Percentiles rank a stretch among this genome's conserved stretches.
phyloP scores from a whole-genome alignment of 2,797 vertebrate species.

The Oryzias dopingdopingensis region DNA sequence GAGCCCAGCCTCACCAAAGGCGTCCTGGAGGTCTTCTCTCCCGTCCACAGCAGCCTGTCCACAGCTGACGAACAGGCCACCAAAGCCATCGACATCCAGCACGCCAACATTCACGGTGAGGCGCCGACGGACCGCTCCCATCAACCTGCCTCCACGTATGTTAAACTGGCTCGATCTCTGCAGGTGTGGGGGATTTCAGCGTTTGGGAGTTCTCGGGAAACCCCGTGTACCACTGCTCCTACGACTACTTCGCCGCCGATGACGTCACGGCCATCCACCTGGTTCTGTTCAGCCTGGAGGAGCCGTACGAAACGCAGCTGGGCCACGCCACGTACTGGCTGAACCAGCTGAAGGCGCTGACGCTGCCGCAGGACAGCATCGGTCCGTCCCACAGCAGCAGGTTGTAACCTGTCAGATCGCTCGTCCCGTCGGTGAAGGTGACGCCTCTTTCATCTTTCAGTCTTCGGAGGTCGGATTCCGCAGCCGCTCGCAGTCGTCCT shows the following conservation, averaged over 20 bases:
- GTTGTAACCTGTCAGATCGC: too few species aligned
- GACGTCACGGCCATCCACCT: slow-evolving; percentile 89
- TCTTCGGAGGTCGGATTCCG: slow-evolving; percentile 89
- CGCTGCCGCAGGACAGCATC: slow-evolving; percentile 86
- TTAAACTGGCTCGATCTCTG: not conserved
- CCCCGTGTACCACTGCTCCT: slow-evolving; percentile 93
- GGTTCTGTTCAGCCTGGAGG: slow-evolving; percentile 93
- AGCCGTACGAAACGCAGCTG: slow-evolving; percentile 94
- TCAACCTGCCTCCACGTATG: not conserved
- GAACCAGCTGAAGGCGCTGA: slow-evolving; percentile 91
- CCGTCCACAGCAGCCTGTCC: slow-evolving; percentile 81
- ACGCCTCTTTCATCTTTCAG: slow-evolving; percentile 57
- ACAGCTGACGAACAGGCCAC: slow-evolving; percentile 90
- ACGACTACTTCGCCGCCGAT: slow-evolving; percentile 94
- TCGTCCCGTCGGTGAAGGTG: too few species aligned
- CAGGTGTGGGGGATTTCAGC: slow-evolving; percentile 95
- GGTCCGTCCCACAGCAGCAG: slow-evolving; percentile 60
- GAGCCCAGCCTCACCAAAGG: slow-evolving; percentile 97
- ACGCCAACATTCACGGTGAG: slow-evolving; percentile 89
- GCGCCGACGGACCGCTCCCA: not conserved
- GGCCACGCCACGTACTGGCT: slow-evolving; percentile 97
- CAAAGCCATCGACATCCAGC: slow-evolving; percentile 94
- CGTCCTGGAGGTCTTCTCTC: slow-evolving; percentile 92
- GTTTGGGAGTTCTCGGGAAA: slow-evolving; percentile 98
- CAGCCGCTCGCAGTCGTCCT: slow-evolving; percentile 86